A percentile compares a stretch with the other conserved stretches of the same genome.
phyloP scores from a whole-genome alignment of 1,140 invertebrate species.

The Panagrolaimus sp. region DNA sequence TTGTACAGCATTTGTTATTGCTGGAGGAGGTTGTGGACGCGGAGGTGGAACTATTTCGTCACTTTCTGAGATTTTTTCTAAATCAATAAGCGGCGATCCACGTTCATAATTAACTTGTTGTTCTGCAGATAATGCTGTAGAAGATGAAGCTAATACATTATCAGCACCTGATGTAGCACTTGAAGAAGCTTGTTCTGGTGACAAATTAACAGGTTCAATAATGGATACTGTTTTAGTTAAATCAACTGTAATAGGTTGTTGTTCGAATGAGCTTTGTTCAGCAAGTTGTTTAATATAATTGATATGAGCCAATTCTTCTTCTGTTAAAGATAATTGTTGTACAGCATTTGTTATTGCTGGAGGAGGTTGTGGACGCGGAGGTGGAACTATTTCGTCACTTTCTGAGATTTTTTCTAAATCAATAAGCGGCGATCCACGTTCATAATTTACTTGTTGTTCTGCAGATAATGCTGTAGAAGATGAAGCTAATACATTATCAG shows the following conservation, averaged over 20 bases:
- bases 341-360: no score
- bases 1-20: no score
- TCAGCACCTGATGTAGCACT: no score
- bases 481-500: background rate
- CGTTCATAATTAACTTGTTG: no score
- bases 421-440: background rate
- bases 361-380: no score
- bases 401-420: background rate
- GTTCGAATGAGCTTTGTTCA: background rate
- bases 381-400: background rate
- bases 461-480: background rate
- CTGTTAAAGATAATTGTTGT: background rate
- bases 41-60: no score
- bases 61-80: no score
- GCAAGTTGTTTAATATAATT: conserved; percentile 2
- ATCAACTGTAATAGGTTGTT: background rate
- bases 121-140: no score
- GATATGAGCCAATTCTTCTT: conserved; percentile 12
- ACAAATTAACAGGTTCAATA: background rate
- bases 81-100: no score
- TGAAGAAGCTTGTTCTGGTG: no score
- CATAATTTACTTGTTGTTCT: background rate
- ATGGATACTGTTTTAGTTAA: background rate
- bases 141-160: no score
- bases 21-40: no score